Evolutionary conservation across 2,888 invertebrate species (phyloP).

Genomic region (Vanessa cardui): DNA sequence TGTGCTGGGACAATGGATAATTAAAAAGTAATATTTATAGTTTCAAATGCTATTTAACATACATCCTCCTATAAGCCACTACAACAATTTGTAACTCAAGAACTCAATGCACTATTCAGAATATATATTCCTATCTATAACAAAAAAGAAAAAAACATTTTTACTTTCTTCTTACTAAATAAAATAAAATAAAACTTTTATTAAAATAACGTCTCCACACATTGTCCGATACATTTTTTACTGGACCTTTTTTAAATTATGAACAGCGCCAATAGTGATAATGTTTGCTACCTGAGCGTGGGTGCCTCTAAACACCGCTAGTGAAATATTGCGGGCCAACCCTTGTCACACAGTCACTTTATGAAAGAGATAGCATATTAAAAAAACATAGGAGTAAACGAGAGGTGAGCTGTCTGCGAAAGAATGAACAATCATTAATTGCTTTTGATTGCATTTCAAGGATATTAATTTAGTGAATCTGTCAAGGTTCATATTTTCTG

Average conservation of each 20-base stretch:
- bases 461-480: slow-evolving; percentile 79
- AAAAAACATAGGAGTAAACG: slow-evolving; percentile 43
- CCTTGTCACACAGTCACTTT: slow-evolving; percentile 76
- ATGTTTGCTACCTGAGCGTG: slow-evolving; percentile 80
- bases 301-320: slow-evolving; percentile 67
- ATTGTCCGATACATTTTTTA: slow-evolving; percentile 41
- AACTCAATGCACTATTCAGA: too few species aligned
- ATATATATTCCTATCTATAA: too few species aligned
- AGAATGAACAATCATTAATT: slow-evolving; percentile 71
- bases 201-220: slow-evolving; percentile 47
- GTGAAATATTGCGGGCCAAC: slow-evolving; percentile 78
- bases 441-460: slow-evolving; percentile 81
- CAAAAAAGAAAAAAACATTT: background rate
- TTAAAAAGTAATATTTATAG: too few species aligned
- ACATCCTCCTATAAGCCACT: too few species aligned
- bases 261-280: slow-evolving; percentile 76
- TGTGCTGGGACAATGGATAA: background rate
- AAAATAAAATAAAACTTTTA: slow-evolving; percentile 1
- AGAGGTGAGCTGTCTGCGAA: slow-evolving; percentile 46
- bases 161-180: background rate
- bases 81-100: too few species aligned
- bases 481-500: slow-evolving; percentile 77
- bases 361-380: slow-evolving; percentile 50
- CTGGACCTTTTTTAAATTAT: slow-evolving; percentile 63
- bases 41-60: too few species aligned